Conservation (phyloP, 2,797 vertebrate species). For the Pempheris klunzingeri region DNA sequence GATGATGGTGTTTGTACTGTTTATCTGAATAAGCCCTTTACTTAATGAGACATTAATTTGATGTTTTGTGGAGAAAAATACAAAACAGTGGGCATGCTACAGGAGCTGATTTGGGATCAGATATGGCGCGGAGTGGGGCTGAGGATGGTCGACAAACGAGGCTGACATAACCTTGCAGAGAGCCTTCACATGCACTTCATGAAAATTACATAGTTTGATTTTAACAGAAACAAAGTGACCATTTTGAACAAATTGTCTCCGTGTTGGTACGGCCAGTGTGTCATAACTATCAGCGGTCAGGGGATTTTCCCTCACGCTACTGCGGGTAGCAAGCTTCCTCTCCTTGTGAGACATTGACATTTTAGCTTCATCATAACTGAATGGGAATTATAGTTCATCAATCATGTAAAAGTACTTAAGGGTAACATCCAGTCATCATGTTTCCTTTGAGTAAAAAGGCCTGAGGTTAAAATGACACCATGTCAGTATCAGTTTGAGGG, state of each 20-base stretch:
- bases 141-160: slow-evolving; percentile 46
- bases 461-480: slow-evolving; percentile 55
- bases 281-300: slow-evolving; percentile 17
- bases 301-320: slow-evolving; percentile 12
- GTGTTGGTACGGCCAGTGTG: slow-evolving; percentile 8
- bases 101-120: slow-evolving; percentile 59
- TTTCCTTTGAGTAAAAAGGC: slow-evolving; percentile 57
- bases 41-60: slow-evolving; percentile 72
- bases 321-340: slow-evolving; percentile 30
- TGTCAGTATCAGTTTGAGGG: slow-evolving; percentile 32
- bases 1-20: slow-evolving; percentile 65
- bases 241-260: slow-evolving; percentile 10
- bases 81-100: slow-evolving; percentile 71
- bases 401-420: slow-evolving; percentile 39
- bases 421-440: slow-evolving; percentile 66
- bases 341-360: slow-evolving; percentile 9
- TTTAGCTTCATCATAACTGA: slow-evolving; percentile 23
- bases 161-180: slow-evolving; percentile 41
- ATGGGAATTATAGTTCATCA: slow-evolving; percentile 26
- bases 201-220: slow-evolving; percentile 41
- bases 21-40: slow-evolving; percentile 81
- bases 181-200: slow-evolving; percentile 52
- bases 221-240: slow-evolving; percentile 26
- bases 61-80: slow-evolving; percentile 58
- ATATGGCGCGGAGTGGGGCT: slow-evolving; percentile 41